Conservation (phyloP, 2,797 vertebrate species). For the Periparus ater region DNA sequence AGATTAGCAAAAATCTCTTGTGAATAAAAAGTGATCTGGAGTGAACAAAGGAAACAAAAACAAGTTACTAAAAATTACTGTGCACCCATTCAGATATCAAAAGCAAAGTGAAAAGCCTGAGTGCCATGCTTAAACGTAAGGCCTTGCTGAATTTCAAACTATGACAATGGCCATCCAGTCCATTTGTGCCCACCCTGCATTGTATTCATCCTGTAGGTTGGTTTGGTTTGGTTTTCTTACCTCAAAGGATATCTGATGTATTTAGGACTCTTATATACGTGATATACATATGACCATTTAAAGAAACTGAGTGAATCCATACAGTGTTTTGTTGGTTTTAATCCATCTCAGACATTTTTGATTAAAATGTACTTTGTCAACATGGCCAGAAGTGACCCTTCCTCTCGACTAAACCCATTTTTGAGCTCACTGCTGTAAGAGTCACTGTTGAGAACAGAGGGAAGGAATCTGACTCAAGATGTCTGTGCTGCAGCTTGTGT, state of each 20-base stretch:
- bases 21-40: not conserved
- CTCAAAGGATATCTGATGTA: not conserved
- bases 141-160: not conserved
- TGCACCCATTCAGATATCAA: not conserved
- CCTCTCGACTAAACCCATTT: not conserved
- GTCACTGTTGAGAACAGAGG: not conserved
- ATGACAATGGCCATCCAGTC: not conserved
- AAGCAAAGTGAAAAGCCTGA: not conserved
- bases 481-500: not conserved
- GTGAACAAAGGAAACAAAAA: not conserved
- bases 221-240: not conserved
- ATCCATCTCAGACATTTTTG: not conserved
- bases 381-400: not conserved
- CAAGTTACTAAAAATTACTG: not conserved
- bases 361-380: not conserved
- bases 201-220: not conserved
- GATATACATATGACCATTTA: not conserved
- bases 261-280: not conserved
- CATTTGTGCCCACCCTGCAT: not conserved
- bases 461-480: not conserved
- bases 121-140: not conserved
- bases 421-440: not conserved
- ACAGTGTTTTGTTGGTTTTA: not conserved
- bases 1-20: not conserved
- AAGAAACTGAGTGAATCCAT: not conserved